Evolutionary conservation across 2,113 vertebrate genomes (phyloP).

Genomic region (Crotalus horridus): DNA sequence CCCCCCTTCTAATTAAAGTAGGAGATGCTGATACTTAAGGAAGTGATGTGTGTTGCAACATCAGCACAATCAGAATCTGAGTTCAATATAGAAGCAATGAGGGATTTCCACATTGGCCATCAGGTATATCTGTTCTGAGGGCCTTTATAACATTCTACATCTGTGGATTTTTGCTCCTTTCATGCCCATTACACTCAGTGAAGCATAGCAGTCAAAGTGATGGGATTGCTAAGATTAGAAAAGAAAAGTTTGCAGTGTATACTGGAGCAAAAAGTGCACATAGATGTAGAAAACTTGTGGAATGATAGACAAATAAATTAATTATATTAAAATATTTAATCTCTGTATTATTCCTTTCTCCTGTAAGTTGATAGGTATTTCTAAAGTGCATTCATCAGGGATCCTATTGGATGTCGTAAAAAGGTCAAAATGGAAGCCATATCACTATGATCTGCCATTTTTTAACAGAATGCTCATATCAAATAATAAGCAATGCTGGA

Average conservation of each 20-base stretch:
- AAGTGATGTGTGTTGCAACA: neutral
- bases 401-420: neutral
- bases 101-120: neutral
- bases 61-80: neutral
- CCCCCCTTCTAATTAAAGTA: neutral
- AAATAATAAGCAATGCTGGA: neutral
- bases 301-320: slow-evolving; percentile 45
- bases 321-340: slow-evolving; percentile 49
- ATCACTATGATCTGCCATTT: neutral
- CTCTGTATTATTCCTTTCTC: slow-evolving; percentile 48
- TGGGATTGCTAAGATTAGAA: slow-evolving; percentile 37
- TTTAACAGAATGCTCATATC: neutral
- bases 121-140: neutral
- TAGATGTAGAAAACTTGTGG: slow-evolving; percentile 51
- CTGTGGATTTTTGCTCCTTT: neutral
- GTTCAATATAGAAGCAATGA: neutral
- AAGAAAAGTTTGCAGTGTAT: slow-evolving; percentile 43
- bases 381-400: slow-evolving; percentile 29
- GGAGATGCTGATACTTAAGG: slow-evolving; percentile 16
- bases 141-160: neutral
- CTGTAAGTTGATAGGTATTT: slow-evolving; percentile 39
- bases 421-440: neutral
- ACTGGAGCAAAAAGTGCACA: slow-evolving; percentile 41
- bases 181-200: neutral
- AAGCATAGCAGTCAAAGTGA: neutral